Evolutionary conservation across 2,113 vertebrate genomes (phyloP), one percentile per base, ranked within the genome.

Genomic region (Entelurus aequoreus): DNA sequence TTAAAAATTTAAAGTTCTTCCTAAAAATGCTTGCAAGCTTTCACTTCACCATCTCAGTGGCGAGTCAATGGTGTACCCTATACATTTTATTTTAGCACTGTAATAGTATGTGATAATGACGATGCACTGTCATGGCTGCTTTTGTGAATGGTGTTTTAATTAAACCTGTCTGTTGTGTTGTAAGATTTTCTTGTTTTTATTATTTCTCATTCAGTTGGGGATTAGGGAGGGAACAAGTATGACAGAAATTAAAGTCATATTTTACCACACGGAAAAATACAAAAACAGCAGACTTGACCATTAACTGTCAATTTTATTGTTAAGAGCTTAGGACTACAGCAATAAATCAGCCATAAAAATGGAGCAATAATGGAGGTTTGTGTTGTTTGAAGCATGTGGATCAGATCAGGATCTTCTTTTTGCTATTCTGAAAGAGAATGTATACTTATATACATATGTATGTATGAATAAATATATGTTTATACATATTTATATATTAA

Each of bases 91-190:
- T 21, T 57, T 11, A 19, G 40, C 55, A 44, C 55, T 57, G 28
- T 28, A 49, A 60, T 63, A 60, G 15, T 40, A 59, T 62, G 49
- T 40, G 57, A 28, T 48, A 58, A 58, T 1, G 50, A 49, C 11
- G 44, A 8, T 14, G 58, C 36, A 16, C 66, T 35, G 56, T 70
- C 15, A 48, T 60, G 49, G 57, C 48, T 40, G 16, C 19, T 66
- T 65, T 66, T 54, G 62, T 54, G 66, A 76, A 50, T 13, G 21
- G 46, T 50, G 60, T 76, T 78, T 68, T 48, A 71, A 73, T 73
- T 75, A 68, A 77, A 81, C 51, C 66, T 49, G 21, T 49, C 50
- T 60, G 69, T 72, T 62, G 65, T 75, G 71, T 66, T 60, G 57
- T 66, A 54, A 72, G 57, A 68, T 75, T 78, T 72, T 48, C 1